Conservation (phyloP, 2,113 vertebrate species). For the Lasiurus cinereus region DNA sequence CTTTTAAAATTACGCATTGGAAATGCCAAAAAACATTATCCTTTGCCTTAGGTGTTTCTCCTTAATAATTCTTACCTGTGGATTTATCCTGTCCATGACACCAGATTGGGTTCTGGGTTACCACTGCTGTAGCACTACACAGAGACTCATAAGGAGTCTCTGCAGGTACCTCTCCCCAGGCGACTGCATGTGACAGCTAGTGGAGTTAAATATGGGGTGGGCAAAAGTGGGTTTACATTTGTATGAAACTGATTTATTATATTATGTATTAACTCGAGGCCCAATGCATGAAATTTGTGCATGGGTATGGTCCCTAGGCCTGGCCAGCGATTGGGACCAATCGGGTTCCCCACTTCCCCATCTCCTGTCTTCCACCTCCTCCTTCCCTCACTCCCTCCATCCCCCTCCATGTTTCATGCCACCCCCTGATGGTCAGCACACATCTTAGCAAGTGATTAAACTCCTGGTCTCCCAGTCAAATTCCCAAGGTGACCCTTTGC, state of each 20-base stretch:
- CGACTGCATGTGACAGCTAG: slow-evolving; percentile 10
- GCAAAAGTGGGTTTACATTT: neutral
- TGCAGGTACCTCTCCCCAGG: neutral
- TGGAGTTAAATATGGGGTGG: slow-evolving; percentile 25
- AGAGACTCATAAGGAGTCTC: slow-evolving; percentile 32
- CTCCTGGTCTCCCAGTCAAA: too few relatives aligned
- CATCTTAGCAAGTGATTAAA: too few relatives aligned
- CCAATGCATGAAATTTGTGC: too few relatives aligned
- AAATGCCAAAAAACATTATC: neutral
- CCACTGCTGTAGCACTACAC: neutral
- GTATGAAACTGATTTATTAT: neutral
- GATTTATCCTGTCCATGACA: neutral
- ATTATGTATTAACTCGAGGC: neutral
- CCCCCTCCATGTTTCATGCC: too few relatives aligned
- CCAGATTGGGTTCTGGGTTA: neutral
- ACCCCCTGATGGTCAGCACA: too few relatives aligned
- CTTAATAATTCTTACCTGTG: neutral
- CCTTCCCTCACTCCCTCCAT: too few relatives aligned
- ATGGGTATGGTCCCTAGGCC: too few relatives aligned
- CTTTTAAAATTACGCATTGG: neutral
- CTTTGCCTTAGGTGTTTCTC: too few relatives aligned
- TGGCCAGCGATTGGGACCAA: too few relatives aligned
- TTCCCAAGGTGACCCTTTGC: too few relatives aligned
- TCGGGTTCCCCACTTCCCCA: too few relatives aligned
- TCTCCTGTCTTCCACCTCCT: too few relatives aligned